Evolutionary conservation across 2,113 vertebrate genomes (phyloP).

Genomic region (Silurus glanis): DNA sequence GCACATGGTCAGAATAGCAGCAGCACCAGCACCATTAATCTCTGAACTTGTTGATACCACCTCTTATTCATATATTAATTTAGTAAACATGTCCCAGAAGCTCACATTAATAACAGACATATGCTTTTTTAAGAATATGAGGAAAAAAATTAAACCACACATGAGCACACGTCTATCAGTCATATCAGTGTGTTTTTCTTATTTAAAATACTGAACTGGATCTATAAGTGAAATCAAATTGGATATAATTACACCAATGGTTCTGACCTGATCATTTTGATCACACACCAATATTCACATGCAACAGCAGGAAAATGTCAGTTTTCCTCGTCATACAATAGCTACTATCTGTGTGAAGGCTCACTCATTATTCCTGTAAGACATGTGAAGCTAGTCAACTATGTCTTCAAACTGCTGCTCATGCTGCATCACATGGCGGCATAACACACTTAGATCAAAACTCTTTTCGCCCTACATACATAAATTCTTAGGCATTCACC

Average conservation of each 20-base stretch:
- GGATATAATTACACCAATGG: not conserved
- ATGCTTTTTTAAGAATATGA: not conserved
- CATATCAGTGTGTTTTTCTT: not conserved
- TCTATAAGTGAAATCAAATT: not conserved
- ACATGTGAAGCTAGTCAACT: not conserved
- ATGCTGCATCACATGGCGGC: not conserved
- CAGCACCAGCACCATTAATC: too few species aligned
- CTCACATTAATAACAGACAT: not conserved
- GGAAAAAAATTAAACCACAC: not conserved
- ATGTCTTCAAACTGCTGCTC: not conserved
- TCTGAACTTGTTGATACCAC: too few species aligned
- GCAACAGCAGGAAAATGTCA: not conserved
- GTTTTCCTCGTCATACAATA: not conserved
- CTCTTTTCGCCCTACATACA: too few species aligned
- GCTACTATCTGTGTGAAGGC: not conserved
- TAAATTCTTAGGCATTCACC: not conserved
- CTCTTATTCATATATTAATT: not conserved
- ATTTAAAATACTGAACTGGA: not conserved
- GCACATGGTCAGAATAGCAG: too few species aligned
- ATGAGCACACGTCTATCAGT: not conserved
- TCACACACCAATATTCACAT: not conserved
- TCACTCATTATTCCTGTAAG: not conserved
- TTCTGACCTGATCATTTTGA: not conserved
- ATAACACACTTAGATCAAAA: not conserved
- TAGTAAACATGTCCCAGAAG: not conserved